Percentiles rank a stretch among this genome's conserved stretches.
Evolutionary conservation across 1,140 invertebrate species (phyloP).

Genomic region (Drosophila carrolli): DNA sequence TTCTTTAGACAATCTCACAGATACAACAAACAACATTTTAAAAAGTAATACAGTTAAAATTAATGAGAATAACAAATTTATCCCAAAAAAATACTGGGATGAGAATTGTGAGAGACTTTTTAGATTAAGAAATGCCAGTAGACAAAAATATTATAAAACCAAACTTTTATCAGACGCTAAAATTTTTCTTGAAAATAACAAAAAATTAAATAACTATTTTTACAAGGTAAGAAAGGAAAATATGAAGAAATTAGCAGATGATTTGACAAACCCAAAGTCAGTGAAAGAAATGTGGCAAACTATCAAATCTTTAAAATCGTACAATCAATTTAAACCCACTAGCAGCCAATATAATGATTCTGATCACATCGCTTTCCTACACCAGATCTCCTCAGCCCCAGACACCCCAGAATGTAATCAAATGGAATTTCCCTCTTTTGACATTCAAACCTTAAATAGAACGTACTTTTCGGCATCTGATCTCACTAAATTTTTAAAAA

Average conservation of each 20-base stretch:
- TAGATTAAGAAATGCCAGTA: slow-evolving; percentile 4
- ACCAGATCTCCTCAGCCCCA: not conserved
- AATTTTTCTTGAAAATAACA: slow-evolving; percentile 2
- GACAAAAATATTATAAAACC: slow-evolving; percentile 8
- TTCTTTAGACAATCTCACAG: not conserved
- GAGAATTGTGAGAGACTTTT: not conserved
- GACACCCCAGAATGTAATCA: slow-evolving; percentile 2
- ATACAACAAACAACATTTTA: not conserved
- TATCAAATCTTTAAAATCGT: slow-evolving; percentile 6
- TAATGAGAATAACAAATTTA: slow-evolving; percentile 2
- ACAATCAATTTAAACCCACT: not conserved
- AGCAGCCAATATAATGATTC: not conserved
- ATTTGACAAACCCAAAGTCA: not conserved
- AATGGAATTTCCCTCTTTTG: not conserved
- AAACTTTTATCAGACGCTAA: not conserved
- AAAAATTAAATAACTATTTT: not conserved
- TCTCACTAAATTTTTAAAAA: slow-evolving; percentile 1
- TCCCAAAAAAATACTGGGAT: slow-evolving; percentile 1
- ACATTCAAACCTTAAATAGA: slow-evolving; percentile 1
- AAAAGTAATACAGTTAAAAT: slow-evolving; percentile 6
- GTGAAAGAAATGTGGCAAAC: slow-evolving; percentile 4
- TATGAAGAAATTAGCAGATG: slow-evolving; percentile 1
- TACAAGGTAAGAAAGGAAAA: not conserved
- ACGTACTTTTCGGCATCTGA: not conserved
- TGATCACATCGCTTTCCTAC: slow-evolving; percentile 2